These are phyloP conservation scores for Ptyas mucosa DNA, from an alignment of 2,113 vertebrate species.

Conservation along the genomic window DNA sequence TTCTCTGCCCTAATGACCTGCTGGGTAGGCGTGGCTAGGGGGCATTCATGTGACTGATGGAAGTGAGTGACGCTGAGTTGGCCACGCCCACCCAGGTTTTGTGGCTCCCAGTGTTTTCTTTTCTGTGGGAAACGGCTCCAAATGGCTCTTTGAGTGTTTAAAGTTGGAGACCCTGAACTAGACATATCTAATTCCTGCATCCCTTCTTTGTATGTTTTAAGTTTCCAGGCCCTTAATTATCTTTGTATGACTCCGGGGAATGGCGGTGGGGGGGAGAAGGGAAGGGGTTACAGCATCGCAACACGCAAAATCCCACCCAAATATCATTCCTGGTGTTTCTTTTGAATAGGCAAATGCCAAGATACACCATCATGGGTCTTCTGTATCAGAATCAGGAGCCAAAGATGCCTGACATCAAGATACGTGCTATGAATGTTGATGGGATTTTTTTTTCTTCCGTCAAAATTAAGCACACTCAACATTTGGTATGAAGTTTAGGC, in stretches of 20 bases:
- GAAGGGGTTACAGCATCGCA: background rate
- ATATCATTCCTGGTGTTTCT: background rate
- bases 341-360: slow-evolving; percentile 5
- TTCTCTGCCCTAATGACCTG: too few relatives aligned
- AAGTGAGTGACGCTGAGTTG: too few relatives aligned
- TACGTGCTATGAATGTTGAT: background rate
- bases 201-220: background rate
- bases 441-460: background rate
- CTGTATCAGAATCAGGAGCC: background rate
- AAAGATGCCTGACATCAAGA: background rate
- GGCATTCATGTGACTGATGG: too few relatives aligned
- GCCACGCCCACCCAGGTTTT: too few relatives aligned
- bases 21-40: too few relatives aligned
- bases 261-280: background rate
- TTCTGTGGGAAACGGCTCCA: too few relatives aligned
- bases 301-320: background rate
- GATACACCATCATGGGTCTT: background rate
- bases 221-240: background rate
- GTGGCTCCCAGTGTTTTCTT: too few relatives aligned
- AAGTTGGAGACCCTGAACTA: too few relatives aligned
- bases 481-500: background rate
- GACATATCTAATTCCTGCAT: background rate
- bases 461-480: fast-evolving
- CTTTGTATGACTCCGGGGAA: background rate
- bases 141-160: too few relatives aligned